phyloP scores from a whole-genome alignment of 2,888 invertebrate species.

The Suillia variegata region DNA sequence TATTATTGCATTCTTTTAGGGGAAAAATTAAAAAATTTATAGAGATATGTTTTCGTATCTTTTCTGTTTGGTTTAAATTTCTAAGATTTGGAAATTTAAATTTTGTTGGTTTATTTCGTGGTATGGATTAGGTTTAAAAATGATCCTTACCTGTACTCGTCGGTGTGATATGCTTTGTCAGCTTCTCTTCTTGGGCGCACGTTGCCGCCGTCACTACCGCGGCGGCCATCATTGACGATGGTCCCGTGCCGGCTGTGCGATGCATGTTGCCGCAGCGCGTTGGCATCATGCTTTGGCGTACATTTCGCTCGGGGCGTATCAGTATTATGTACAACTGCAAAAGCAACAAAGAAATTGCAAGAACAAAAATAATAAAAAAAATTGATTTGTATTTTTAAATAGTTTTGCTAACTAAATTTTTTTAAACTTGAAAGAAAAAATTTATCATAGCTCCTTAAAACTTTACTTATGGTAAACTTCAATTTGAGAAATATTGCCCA shows the following conservation, averaged over 20 bases:
- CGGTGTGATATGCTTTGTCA: conserved; percentile 68
- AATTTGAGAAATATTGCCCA: too few relatives aligned
- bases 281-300: conserved; percentile 86
- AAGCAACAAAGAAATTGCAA: background rate
- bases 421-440: background rate
- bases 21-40: background rate
- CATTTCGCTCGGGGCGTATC: conserved; percentile 86
- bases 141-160: conserved; percentile 54
- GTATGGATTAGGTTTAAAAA: conserved; percentile 7
- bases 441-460: too few relatives aligned
- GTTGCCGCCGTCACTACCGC: conserved; percentile 71
- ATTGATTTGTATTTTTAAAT: background rate
- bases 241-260: conserved; percentile 67
- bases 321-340: conserved; percentile 84
- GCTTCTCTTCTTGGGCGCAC: conserved; percentile 71
- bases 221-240: conserved; percentile 72
- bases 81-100: too few relatives aligned
- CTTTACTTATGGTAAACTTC: too few relatives aligned
- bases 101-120: too few relatives aligned
- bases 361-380: background rate
- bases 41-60: background rate
- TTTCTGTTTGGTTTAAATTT: too few relatives aligned
- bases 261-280: conserved; percentile 69
- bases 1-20: too few relatives aligned
- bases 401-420: too few relatives aligned